Conservation (phyloP, 2,797 vertebrate genomes). For the Phalloptychus januarius region DNA sequence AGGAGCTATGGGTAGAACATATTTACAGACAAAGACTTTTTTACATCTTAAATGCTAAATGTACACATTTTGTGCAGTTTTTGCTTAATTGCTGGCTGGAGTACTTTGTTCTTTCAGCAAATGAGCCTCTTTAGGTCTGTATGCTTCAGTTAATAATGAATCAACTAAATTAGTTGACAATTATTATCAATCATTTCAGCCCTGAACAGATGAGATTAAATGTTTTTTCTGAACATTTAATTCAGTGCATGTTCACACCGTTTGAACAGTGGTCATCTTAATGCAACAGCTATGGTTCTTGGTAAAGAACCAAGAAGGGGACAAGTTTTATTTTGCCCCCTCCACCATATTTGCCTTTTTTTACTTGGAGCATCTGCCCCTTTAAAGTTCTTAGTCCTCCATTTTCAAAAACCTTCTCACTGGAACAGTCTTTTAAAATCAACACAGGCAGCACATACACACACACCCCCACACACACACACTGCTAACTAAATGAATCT, state of each 20-base stretch:
- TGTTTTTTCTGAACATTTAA: background rate
- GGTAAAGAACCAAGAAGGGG: too few species aligned
- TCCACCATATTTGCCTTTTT: background rate
- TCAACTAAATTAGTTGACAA: too few species aligned
- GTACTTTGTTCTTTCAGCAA: too few species aligned
- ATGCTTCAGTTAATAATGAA: too few species aligned
- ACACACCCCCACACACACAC: too few species aligned
- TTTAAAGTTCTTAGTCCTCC: background rate
- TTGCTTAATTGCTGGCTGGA: too few species aligned
- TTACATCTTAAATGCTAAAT: too few species aligned
- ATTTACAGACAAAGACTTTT: too few species aligned
- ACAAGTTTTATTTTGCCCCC: background rate
- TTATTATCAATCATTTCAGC: too few species aligned
- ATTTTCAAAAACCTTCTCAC: background rate
- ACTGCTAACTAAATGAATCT: background rate
- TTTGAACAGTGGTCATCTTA: background rate
- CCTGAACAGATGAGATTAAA: background rate
- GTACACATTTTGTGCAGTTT: too few species aligned
- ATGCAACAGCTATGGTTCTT: background rate
- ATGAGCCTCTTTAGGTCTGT: too few species aligned
- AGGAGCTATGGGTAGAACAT: too few species aligned
- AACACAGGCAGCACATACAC: background rate
- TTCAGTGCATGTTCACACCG: background rate
- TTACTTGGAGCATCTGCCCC: background rate
- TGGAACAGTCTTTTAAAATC: background rate